Percentiles rank a stretch among this genome's conserved stretches.
Evolutionary conservation across 2,797 vertebrate genomes (phyloP).

Genomic region (Lacerta agilis): DNA sequence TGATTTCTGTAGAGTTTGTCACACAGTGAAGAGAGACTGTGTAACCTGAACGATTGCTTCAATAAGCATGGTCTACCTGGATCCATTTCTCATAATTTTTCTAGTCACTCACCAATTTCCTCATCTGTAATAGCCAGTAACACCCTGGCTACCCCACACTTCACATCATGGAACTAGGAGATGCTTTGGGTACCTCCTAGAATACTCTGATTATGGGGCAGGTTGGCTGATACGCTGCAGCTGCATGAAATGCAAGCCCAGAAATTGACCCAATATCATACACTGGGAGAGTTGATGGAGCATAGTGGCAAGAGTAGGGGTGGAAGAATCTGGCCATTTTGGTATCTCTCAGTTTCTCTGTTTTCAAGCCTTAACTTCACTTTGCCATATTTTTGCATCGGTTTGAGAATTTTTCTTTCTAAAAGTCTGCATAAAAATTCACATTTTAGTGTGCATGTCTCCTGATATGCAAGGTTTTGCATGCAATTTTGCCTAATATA

Average conservation of each 20-base stretch:
- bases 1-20: neutral
- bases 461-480: no score
- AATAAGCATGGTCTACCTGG: neutral
- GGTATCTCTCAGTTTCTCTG: no score
- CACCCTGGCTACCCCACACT: no score
- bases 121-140: neutral
- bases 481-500: no score
- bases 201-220: neutral
- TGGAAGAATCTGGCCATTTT: no score
- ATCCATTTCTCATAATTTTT: constrained; percentile 4
- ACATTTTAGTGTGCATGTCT: no score
- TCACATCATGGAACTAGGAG: neutral
- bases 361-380: neutral
- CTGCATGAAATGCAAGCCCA: neutral
- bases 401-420: no score
- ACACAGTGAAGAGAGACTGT: neutral
- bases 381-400: no score
- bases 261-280: neutral
- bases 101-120: neutral
- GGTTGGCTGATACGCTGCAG: neutral
- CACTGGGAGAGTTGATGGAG: neutral
- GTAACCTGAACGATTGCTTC: neutral
- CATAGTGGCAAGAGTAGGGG: neutral
- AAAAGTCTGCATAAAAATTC: no score
- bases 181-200: neutral